Conservation (phyloP, 1,140 invertebrate species). For the Paramacrobiotus metropolitanus region DNA sequence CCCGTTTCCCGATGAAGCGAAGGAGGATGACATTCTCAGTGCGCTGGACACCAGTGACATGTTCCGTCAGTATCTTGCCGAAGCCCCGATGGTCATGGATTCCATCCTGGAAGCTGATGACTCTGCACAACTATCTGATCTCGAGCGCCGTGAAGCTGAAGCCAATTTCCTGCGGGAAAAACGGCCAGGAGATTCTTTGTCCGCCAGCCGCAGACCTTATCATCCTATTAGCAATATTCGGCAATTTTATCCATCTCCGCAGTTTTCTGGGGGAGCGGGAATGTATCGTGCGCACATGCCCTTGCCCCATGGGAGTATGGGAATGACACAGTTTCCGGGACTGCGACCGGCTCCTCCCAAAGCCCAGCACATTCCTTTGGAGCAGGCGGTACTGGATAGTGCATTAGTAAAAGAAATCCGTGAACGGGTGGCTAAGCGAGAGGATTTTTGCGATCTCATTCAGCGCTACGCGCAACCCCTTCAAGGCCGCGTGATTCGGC, state of each 20-base stretch:
- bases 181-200: not conserved
- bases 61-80: not conserved
- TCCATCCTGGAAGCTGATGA: slow-evolving; percentile 1
- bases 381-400: not conserved
- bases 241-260: not conserved
- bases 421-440: not conserved
- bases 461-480: not conserved
- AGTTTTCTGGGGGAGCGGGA: not conserved
- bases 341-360: not conserved
- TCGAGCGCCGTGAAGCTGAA: not conserved
- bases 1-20: not conserved
- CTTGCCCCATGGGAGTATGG: not conserved
- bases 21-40: not conserved
- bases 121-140: not conserved
- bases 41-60: not conserved
- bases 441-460: not conserved
- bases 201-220: not conserved
- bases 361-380: not conserved
- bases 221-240: not conserved
- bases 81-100: slow-evolving; percentile 1
- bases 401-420: not conserved
- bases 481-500: not conserved
- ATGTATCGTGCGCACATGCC: not conserved
- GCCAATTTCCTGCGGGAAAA: not conserved
- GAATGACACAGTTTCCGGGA: not conserved